phyloP scores from a whole-genome alignment of 1,140 invertebrate species.

The Zophobas morio region DNA sequence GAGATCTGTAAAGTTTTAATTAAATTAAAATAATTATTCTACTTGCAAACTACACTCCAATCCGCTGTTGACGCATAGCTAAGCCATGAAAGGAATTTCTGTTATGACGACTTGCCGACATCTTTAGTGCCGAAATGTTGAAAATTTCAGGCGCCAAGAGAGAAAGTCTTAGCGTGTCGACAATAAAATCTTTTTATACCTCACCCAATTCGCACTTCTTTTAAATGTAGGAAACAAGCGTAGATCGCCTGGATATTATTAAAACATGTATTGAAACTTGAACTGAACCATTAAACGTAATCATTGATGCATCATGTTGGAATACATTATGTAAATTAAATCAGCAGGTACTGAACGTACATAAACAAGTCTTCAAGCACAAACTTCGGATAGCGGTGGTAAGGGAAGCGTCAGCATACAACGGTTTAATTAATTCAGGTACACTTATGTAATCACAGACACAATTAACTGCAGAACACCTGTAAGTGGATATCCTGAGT shows the following conservation, averaged over 20 bases:
- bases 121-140: neutral
- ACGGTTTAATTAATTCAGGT: constrained; percentile 23
- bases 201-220: neutral
- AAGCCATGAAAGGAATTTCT: constrained; percentile 5
- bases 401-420: neutral
- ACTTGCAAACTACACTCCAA: constrained; percentile 32
- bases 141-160: too few relatives aligned
- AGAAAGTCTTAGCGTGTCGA: neutral
- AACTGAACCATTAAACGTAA: constrained; percentile 1
- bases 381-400: constrained; percentile 8
- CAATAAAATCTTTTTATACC: constrained; percentile 4
- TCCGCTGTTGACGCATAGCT: constrained; percentile 24
- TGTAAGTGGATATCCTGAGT: constrained; percentile 8
- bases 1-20: constrained; percentile 27
- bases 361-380: constrained; percentile 33
- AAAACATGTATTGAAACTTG: neutral
- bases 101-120: neutral
- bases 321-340: constrained; percentile 34
- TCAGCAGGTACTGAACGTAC: constrained; percentile 12
- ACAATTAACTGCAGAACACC: constrained; percentile 12
- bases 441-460: constrained; percentile 14
- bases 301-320: neutral
- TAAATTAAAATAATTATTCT: constrained; percentile 40
- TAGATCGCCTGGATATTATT: too few relatives aligned
- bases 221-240: too few relatives aligned